Conservation (phyloP, 2,888 invertebrate species). For the Acronicta aceris region DNA sequence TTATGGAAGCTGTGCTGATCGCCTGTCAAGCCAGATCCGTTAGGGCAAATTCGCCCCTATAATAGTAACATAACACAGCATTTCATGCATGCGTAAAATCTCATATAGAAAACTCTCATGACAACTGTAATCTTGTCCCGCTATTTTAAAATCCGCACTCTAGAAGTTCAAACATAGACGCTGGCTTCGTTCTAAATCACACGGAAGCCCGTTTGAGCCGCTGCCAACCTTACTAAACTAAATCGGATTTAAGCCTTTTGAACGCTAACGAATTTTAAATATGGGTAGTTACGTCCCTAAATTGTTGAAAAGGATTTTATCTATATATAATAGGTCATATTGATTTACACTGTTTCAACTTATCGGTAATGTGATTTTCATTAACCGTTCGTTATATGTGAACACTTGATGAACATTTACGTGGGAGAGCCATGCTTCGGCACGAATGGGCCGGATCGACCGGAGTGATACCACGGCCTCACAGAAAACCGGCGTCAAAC, state of each 20-base stretch:
- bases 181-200: slow-evolving; percentile 63
- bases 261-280: slow-evolving; percentile 76
- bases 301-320: slow-evolving; percentile 59
- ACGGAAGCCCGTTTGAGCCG: slow-evolving; percentile 68
- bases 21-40: too few species aligned
- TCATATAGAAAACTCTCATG: too few species aligned
- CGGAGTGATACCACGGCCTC: too few species aligned
- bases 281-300: slow-evolving; percentile 69
- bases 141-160: slow-evolving; percentile 35
- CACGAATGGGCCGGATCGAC: too few species aligned
- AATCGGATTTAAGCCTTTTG: slow-evolving; percentile 74
- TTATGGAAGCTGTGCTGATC: too few species aligned
- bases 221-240: slow-evolving; percentile 69
- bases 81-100: too few species aligned
- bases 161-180: slow-evolving; percentile 51
- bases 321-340: slow-evolving; percentile 48
- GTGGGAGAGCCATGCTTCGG: too few species aligned
- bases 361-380: slow-evolving; percentile 32
- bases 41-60: too few species aligned
- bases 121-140: neutral
- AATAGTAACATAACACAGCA: too few species aligned
- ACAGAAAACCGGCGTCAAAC: too few species aligned
- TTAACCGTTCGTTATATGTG: slow-evolving; percentile 3
- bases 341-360: slow-evolving; percentile 47
- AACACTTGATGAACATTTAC: neutral